Base-by-base conservation (phyloP, 2,797 vertebrate genomes). In the Toxotes lorentzi region DNA sequence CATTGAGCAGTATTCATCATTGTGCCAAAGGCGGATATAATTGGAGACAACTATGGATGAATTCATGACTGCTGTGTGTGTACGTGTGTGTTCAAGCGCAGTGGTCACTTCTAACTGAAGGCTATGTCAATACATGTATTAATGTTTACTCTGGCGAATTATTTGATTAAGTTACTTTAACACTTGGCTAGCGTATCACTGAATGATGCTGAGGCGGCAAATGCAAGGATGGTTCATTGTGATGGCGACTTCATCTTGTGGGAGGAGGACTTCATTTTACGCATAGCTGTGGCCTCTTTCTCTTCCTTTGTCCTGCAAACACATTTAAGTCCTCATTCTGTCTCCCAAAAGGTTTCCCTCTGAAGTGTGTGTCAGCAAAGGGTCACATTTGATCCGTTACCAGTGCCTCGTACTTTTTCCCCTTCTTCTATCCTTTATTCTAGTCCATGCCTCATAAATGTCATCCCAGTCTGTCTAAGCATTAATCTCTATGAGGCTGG, bases 401-500 rank as follows among this genome's bases (percentile, higher is more conserved):
- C 47, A 79, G 76, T 79, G 83, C 66, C 67, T 81, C 21, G 35
- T 35, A 67, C 70, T n/a, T 61, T 78, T 86, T 82, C 87, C 60
- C 70, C 82, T 80, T 84, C 61, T 87, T 83, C 79, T 66, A 51
- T 76, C 82, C 85, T 84, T 77, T 60, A 86, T 83, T 86, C 62
- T 74, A 70, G 63, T 47, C 81, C 73, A 63, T 86, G 88, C 86
- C 91, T 93, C 92, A 94, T 93, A 95, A 94, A 94, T 93, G 93
- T 94, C 95, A 94, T 92, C 88, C 81, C 81, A 70, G 80, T 86
- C 88, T 83, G 87, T 92, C 67, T 84, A 61, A 85, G 87, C 93
- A 94, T 94, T 93, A 93, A 94, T 95, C 91, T 92, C 86, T 79
- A 69, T 79, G 83, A 92, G 62, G 88, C 91, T 62, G 84, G 87